A percentile compares a stretch with the other conserved stretches of the same genome.
phyloP scores from a whole-genome alignment of 1,140 invertebrate species.

The Philaenus spumarius region DNA sequence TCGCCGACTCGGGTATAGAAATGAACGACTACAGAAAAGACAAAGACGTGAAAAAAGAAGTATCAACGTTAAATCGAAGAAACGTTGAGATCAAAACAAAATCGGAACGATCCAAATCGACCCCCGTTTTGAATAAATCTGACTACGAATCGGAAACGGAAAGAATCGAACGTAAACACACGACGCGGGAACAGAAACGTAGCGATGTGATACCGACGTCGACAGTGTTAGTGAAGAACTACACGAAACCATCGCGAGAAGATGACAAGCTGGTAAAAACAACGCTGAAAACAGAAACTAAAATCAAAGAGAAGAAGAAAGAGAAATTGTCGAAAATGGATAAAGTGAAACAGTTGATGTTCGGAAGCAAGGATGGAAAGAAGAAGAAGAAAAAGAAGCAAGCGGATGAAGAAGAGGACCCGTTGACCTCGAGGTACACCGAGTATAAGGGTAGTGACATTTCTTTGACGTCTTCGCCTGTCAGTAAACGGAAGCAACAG shows the following conservation, averaged over 20 bases:
- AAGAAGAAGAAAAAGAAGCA: conserved; percentile 9
- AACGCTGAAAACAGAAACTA: conserved; percentile 9
- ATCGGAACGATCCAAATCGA: conserved; percentile 6
- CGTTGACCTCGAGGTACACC: conserved; percentile 20
- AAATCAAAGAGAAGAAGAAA: conserved; percentile 10
- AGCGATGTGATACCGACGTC: conserved; percentile 2
- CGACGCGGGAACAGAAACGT: background rate
- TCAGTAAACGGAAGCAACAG: background rate
- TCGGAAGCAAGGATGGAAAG: conserved; percentile 6
- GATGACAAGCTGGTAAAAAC: background rate
- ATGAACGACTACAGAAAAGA: conserved; percentile 31
- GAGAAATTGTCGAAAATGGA: conserved; percentile 14
- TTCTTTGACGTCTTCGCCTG: conserved; percentile 6
- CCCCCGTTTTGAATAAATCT: background rate
- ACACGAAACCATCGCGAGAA: conserved; percentile 2
- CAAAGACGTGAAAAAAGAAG: conserved; percentile 11
- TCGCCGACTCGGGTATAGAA: conserved; percentile 37
- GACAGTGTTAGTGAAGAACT: conserved; percentile 9
- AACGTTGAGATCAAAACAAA: conserved; percentile 1
- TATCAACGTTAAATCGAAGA: conserved; percentile 3
- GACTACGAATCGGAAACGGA: conserved; percentile 8
- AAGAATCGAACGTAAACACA: conserved; percentile 5
- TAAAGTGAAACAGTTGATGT: conserved; percentile 16
- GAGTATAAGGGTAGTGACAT: conserved; percentile 23
- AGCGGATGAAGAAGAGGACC: conserved; percentile 18